Evolutionary conservation across 1,140 invertebrate species (phyloP), one percentile per base, ranked within the genome.

Genomic region (Phymorhynchus buccinoides): DNA sequence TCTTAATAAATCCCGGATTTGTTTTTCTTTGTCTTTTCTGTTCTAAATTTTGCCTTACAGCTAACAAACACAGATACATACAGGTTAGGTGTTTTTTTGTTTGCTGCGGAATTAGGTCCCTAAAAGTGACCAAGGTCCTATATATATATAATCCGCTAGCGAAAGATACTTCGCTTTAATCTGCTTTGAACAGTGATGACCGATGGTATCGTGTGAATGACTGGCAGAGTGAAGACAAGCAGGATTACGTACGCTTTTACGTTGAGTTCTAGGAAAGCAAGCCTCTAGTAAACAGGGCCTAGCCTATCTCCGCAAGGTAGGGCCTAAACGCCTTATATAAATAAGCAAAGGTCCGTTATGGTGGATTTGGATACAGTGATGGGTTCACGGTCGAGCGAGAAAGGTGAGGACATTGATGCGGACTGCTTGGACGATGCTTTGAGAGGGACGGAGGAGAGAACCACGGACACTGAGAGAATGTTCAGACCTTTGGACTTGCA

Each of bases 381-480:
- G 35, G 37, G 9, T 12, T 35, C 30, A 1, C 6, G 0, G n/a
- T 35, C 30, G 0, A 7, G 48, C 48, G 48, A 52, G 48, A 9
- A 32, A 32, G 68, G 7, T 6, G 30, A 32, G 3, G 68, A 71
- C 2, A 35, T 39, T 3, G 66, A 44, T 14, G 37, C 62, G 30
- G 81, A 83, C 30, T 83, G 56, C 73, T 41, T 73, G 3, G 56
- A 71, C 39, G 81, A 83, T 18, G 39, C 3, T 1, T 16, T n/a
- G 3, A 62, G 7, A 3, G 7, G 71, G 37, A 42, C 9, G 30
- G 22, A 9, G 12, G 56, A 37, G 2, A 39, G 12, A 3, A 7
- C n/a, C n/a, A n/a, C 18, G 41, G 12, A 42, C 3, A 42, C 22
- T 12, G 66, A 9, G 18, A 14, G 75, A 37, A 22, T 30, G 30